A percentile compares a stretch with the other conserved stretches of the same genome.
Conservation (phyloP, 2,888 invertebrate species). For the Polyommatus iphigenia region DNA sequence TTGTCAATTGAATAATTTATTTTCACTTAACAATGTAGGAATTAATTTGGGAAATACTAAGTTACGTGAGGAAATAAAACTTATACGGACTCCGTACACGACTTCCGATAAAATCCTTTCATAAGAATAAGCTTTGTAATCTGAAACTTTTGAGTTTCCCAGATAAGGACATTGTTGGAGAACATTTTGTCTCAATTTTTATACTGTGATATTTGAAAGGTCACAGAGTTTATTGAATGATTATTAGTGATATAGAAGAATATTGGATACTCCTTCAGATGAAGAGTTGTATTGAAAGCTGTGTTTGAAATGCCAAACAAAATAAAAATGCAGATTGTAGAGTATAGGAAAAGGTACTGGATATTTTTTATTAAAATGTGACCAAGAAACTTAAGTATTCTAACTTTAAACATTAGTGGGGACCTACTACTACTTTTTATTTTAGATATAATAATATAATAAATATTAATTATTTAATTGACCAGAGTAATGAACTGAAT, state of each 20-base stretch:
- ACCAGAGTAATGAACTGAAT: too few relatives aligned
- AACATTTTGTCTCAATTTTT: background rate
- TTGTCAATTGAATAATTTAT: background rate
- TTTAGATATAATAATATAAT: too few relatives aligned
- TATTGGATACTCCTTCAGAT: background rate
- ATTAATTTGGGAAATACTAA: background rate
- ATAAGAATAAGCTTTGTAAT: slow-evolving; percentile 22
- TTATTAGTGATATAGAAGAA: background rate
- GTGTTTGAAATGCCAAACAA: background rate
- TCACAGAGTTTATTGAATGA: background rate
- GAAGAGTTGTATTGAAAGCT: background rate
- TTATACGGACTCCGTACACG: slow-evolving; percentile 29
- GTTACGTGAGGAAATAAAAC: background rate
- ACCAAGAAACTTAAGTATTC: too few relatives aligned
- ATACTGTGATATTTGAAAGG: background rate
- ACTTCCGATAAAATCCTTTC: slow-evolving; percentile 35
- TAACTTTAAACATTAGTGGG: too few relatives aligned
- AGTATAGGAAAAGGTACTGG: too few relatives aligned
- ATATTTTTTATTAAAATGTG: too few relatives aligned
- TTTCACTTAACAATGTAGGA: background rate
- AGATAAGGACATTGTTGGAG: background rate
- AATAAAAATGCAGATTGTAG: too few relatives aligned
- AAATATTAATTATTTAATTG: too few relatives aligned
- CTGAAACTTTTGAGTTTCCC: slow-evolving; percentile 1
- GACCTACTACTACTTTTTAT: too few relatives aligned